Percentiles rank a stretch among this genome's conserved stretches.
These are phyloP conservation scores for Hoplostethus mediterraneus DNA, from an alignment of 2,797 vertebrate species.

Conservation along the genomic window DNA sequence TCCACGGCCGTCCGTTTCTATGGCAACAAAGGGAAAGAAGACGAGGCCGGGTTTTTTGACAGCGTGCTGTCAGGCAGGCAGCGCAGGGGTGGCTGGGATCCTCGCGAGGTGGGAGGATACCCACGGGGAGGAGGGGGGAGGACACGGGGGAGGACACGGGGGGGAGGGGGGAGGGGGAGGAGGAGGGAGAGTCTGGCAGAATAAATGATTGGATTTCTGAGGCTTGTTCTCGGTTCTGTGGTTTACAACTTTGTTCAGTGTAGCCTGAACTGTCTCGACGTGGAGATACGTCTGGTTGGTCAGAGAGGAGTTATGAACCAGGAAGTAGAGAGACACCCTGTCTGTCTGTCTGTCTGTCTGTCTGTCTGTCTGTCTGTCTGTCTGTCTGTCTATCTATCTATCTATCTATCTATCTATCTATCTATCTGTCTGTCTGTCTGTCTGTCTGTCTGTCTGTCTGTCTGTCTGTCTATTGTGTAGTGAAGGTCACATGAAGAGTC, in stretches of 20 bases:
- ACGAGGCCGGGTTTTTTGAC: conserved; percentile 57
- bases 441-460: no score
- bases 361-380: no score
- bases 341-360: no score
- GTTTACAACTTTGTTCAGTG: not conserved
- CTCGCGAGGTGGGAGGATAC: conserved; percentile 47
- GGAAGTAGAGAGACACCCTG: no score
- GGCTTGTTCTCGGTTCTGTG: conserved; percentile 10
- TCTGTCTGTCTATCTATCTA: no score
- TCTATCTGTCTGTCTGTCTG: no score
- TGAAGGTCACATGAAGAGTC: no score
- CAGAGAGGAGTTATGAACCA: no score
- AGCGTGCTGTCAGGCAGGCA: conserved; percentile 66
- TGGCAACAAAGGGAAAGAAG: conserved; percentile 63
- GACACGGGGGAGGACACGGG: not conserved
- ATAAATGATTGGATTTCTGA: conserved; percentile 2
- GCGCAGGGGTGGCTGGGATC: conserved; percentile 40
- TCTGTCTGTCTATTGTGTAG: no score
- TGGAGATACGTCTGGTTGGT: no score
- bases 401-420: no score
- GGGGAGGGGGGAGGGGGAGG: not conserved
- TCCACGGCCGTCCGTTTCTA: conserved; percentile 67
- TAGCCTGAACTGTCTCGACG: no score
- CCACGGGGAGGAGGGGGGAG: conserved; percentile 23
- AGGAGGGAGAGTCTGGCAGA: not conserved